These are phyloP conservation scores for Brachionus koreanus DNA, from an alignment of 1,140 invertebrate genomes.

Conservation along the genomic window DNA sequence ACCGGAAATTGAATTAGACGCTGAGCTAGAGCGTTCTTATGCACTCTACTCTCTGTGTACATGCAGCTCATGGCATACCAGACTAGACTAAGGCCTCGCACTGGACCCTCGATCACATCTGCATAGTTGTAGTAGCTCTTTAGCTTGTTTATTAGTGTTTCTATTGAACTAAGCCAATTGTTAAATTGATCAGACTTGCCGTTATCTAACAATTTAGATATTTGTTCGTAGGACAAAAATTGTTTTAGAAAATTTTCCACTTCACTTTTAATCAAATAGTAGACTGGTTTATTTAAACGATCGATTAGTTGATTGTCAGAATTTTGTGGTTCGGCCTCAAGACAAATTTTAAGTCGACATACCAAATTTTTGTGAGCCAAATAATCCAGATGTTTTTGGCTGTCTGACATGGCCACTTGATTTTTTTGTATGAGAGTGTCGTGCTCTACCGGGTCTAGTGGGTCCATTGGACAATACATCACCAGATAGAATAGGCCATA, in stretches of 20 bases:
- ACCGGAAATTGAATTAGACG: not conserved
- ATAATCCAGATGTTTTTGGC: not conserved
- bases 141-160: not conserved
- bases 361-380: not conserved
- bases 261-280: slow-evolving; percentile 27
- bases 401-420: not conserved
- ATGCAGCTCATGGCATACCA: not conserved
- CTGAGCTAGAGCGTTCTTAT: not conserved
- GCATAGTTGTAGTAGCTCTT: not conserved
- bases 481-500: not conserved
- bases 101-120: not conserved
- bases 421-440: not conserved
- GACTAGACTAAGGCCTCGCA: not conserved
- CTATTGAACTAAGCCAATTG: not conserved
- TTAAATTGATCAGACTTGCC: not conserved
- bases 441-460: not conserved
- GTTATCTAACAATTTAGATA: not conserved
- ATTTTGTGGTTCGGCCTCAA: not conserved
- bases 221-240: not conserved
- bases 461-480: not conserved
- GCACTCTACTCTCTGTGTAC: not conserved
- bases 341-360: not conserved
- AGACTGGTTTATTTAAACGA: not conserved
- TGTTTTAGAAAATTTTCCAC: not conserved
- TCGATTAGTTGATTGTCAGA: not conserved